Base-by-base conservation (phyloP, 2,888 invertebrate species). In the Meliscaeva auricollis region DNA sequence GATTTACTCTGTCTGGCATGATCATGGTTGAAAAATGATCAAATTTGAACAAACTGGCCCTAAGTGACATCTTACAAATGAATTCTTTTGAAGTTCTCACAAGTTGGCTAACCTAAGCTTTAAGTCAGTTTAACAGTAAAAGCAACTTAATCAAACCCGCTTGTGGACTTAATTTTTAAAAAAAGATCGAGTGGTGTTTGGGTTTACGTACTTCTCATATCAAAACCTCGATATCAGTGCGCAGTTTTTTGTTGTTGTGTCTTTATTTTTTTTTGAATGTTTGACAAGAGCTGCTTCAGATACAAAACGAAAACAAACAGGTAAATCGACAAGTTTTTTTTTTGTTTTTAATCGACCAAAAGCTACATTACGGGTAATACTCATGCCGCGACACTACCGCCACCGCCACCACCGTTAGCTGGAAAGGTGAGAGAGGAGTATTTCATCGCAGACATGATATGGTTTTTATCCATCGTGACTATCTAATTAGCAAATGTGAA, bases 221-320 rank as follows among this genome's bases (percentile, higher is more conserved):
- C 64, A 41, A 76, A 82, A 58, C 66, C 17, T 15, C 66, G 66
- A 54, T 82, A 78, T 78, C 78, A 82, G 78, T 72, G 70, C 77
- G 66, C 76, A 82, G 48, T 82, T 82, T 82, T 62, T 15, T 46
- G 20, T 56, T 17, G 17, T 58, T 58, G 46, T 46, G 8, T 20
- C 38, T 58, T 17, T 17, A 11, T 35, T 56, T 56, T 35, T 54
- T 52, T 56, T 26, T 76, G 50, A 66, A 52, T 72, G 64, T 62
- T 78, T 73, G 66, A 26, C 48, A 22, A 60, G 44, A 50, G 50
- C 52, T 70, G 58, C 35, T 54, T 73, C 48, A 66, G 82, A 78
- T 60, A 73, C 60, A 80, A 52, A 35, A 52, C 46, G 60, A 54
- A 60, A 60, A 26, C n/a, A 60, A 60, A 46, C 64, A 46, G 64